These are phyloP conservation scores for Phaedon cochleariae DNA, from an alignment of 2,888 invertebrate genomes.

Conservation along the genomic window DNA sequence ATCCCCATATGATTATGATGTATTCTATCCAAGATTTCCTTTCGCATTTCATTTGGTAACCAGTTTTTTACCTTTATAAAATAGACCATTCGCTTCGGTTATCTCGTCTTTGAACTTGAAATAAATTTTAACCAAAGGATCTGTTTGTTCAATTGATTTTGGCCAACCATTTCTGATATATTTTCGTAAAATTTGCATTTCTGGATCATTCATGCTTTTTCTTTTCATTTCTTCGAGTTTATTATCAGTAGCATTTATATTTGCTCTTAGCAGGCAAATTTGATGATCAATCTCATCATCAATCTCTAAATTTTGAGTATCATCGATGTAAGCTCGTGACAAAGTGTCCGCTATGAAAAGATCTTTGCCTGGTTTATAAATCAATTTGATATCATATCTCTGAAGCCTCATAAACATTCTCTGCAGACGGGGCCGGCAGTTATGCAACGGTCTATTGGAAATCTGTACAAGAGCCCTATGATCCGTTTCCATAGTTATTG, in stretches of 20 bases:
- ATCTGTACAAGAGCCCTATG: too few species aligned
- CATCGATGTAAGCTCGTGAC: not conserved
- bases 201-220: not conserved
- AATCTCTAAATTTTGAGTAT: not conserved
- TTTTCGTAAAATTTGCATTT: not conserved
- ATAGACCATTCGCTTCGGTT: slow-evolving; percentile 1
- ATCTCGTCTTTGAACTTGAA: slow-evolving; percentile 3
- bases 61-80: not conserved
- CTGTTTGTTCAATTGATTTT: not conserved
- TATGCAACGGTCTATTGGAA: too few species aligned
- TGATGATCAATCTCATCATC: slow-evolving; percentile 1
- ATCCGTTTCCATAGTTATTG: too few species aligned
- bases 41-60: not conserved
- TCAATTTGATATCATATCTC: too few species aligned
- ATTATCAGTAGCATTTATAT: slow-evolving; percentile 1
- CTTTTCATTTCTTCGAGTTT: not conserved
- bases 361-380: too few species aligned
- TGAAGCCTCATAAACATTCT: too few species aligned
- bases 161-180: slow-evolving; percentile 6
- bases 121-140: not conserved
- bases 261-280: not conserved
- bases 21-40: slow-evolving; percentile 1
- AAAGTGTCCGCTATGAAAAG: slow-evolving; percentile 1
- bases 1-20: not conserved
- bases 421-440: too few species aligned